These are phyloP conservation scores for Umimayanthus kanabou DNA, from an alignment of 92 coral and sea anemone genomes.

Conservation along the genomic window DNA sequence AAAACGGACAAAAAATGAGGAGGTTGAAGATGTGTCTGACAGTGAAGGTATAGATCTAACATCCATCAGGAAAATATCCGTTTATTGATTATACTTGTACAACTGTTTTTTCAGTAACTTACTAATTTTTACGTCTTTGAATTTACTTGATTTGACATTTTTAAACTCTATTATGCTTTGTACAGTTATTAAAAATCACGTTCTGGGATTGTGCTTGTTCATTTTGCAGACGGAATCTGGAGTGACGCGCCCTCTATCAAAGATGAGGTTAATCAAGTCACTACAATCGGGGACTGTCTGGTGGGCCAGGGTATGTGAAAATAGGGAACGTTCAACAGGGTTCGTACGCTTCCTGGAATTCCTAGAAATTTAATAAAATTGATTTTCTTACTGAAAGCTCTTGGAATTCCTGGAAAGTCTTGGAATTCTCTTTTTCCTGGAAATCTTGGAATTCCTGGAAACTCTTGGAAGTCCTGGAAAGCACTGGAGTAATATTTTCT, in stretches of 20 bases:
- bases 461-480: no score
- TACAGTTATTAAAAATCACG: neutral
- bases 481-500: no score
- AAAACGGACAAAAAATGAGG: conserved; percentile 64
- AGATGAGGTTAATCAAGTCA: neutral
- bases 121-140: neutral
- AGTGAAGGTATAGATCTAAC: neutral
- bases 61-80: neutral
- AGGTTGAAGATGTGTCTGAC: conserved; percentile 7
- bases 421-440: no score
- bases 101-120: neutral
- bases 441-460: no score
- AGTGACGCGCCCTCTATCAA: neutral
- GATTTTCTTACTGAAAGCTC: no score
- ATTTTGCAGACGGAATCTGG: conserved; percentile 1
- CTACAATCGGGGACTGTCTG: conserved; percentile 26
- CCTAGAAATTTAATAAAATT: no score
- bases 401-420: no score
- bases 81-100: no score
- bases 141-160: neutral
- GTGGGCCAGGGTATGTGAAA: conserved; percentile 16
- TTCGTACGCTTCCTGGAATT: no score
- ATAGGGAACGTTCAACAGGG: no score
- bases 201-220: neutral
- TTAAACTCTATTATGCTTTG: neutral